Conservation (phyloP, 2,888 invertebrate genomes). For the Parascotia fuliginaria region DNA sequence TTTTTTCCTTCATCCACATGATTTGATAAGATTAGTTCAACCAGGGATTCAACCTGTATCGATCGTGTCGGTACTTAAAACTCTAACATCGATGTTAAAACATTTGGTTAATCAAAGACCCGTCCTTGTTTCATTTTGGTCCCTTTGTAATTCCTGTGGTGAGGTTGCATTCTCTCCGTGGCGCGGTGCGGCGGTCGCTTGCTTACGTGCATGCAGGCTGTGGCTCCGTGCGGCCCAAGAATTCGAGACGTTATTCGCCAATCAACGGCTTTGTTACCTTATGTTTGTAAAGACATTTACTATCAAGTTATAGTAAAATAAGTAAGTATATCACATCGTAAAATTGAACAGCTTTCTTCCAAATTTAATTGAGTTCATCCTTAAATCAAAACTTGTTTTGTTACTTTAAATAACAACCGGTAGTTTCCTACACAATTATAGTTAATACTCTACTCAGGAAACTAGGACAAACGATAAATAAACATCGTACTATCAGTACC, state of each 20-base stretch:
- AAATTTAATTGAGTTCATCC: too few relatives aligned
- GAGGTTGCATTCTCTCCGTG: conserved; percentile 75
- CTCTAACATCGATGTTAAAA: conserved; percentile 43
- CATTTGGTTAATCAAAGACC: conserved; percentile 67
- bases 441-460: conserved; percentile 41
- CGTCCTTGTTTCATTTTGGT: conserved; percentile 75
- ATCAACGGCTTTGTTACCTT: conserved; percentile 34
- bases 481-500: conserved; percentile 63
- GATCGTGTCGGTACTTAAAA: too few relatives aligned
- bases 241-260: conserved; percentile 1
- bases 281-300: too few relatives aligned
- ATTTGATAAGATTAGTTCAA: too few relatives aligned
- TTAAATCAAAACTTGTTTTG: conserved; percentile 10
- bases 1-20: background rate
- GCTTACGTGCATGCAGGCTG: conserved; percentile 3
- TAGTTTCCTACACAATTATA: conserved; percentile 15
- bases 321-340: too few relatives aligned
- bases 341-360: too few relatives aligned
- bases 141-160: conserved; percentile 74
- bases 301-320: too few relatives aligned
- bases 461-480: conserved; percentile 73
- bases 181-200: conserved; percentile 46
- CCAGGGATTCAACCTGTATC: too few relatives aligned
- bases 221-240: background rate
- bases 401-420: conserved; percentile 20